Percentiles rank a stretch among this genome's conserved stretches.
These are phyloP conservation scores for Drosophila kanapiae DNA, from an alignment of 1,140 invertebrate genomes.

Conservation along the genomic window DNA sequence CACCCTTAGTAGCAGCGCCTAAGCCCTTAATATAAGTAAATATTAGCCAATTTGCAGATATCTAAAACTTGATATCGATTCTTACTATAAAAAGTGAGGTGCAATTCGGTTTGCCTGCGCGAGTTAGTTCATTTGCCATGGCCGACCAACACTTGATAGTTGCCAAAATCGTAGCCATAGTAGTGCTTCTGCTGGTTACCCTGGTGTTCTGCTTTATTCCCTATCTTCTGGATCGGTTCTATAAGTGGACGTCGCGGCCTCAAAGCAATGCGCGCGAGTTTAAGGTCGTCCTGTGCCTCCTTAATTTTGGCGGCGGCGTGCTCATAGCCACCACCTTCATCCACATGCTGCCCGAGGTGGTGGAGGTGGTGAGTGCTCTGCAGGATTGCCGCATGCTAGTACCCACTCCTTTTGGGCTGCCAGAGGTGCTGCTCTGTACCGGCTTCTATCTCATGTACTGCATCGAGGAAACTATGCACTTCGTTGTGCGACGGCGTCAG, in stretches of 20 bases:
- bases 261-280: constrained; percentile 86
- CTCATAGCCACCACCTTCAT: constrained; percentile 92
- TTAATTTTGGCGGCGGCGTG: constrained; percentile 96
- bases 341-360: constrained; percentile 92
- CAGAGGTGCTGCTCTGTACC: constrained; percentile 89
- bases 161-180: constrained; percentile 91
- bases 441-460: constrained; percentile 95
- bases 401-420: constrained; percentile 88
- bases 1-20: background rate
- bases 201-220: constrained; percentile 90
- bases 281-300: constrained; percentile 87
- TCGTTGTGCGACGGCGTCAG: constrained; percentile 87
- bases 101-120: background rate
- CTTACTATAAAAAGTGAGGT: constrained; percentile 19
- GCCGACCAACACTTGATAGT: constrained; percentile 84
- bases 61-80: constrained; percentile 20
- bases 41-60: constrained; percentile 31
- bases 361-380: constrained; percentile 88
- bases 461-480: constrained; percentile 92
- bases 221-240: constrained; percentile 88
- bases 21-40: constrained; percentile 29
- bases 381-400: constrained; percentile 86
- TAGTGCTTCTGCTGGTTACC: constrained; percentile 89
- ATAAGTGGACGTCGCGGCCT: constrained; percentile 87
- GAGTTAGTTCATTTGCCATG: constrained; percentile 31